Base-by-base conservation (phyloP, 2,797 vertebrate species). In the Podargus strigoides region DNA sequence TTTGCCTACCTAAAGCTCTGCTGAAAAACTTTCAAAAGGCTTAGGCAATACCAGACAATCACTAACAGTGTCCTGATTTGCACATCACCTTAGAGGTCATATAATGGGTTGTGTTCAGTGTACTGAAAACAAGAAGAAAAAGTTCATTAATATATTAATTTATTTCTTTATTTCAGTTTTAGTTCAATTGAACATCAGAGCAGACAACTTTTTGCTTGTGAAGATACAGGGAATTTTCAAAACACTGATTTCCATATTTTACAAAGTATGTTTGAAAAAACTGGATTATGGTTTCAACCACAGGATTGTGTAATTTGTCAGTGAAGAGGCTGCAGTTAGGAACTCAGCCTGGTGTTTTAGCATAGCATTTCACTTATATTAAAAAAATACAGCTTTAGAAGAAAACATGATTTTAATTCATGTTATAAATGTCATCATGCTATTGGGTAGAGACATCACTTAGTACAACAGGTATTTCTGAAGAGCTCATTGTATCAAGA, bases 181-280 rank as follows among this genome's bases (percentile, higher is more conserved):
- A 95, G 94, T 97, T 97, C 95, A 96, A 95, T 94, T 96, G 95
- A 95, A 94, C 95, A 94, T 94, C 92, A 93, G 36, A 91, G 32
- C 50, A 95, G 58, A 75, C 93, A 96, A 93, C 85, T 92, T 95
- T 87, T 95, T 91, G 41, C 69, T 93, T 89, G 58, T 91, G 87
- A 89, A n/a, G n/a, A 78, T 47, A 90, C 8, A 85, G 66, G 82
- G 73, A 50, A 60, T 67, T 89, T 89, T 9, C 70, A 16, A 64
- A 91, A 87, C 24, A 28, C 4, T 37, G 2, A 80, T 76, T 90
- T 90, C 64, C 53, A 36, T 58, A 19, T 85, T 85, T 23, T 83
- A 50, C 20, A 81, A 88, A 79, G 13, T 42, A 52, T 12, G 4
- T 56, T 64, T 82, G 44, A 85, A 87, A 92, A 77, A 53, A 63